phyloP scores from a whole-genome alignment of 2,797 vertebrate genomes.

The Centropyge bicolor region DNA sequence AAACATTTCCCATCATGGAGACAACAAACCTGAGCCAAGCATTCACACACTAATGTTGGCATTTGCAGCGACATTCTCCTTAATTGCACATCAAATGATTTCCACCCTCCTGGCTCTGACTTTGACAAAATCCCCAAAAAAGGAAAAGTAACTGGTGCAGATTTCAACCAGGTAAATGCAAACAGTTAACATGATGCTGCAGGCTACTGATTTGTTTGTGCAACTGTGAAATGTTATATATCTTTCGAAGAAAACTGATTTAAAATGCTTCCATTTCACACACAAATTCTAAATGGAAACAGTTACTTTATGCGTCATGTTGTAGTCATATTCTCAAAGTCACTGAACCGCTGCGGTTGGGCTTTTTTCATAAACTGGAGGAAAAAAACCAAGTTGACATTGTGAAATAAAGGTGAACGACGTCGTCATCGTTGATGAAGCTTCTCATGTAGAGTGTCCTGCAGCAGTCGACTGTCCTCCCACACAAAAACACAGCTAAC shows the following conservation, averaged over 20 bases:
- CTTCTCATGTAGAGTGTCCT: slow-evolving; percentile 40
- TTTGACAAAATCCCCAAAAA: slow-evolving; percentile 34
- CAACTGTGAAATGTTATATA: neutral
- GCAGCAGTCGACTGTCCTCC: slow-evolving; percentile 61
- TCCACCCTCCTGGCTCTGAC: slow-evolving; percentile 26
- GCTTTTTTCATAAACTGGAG: slow-evolving; percentile 12
- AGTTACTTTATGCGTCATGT: slow-evolving; percentile 2
- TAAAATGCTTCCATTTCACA: slow-evolving; percentile 31
- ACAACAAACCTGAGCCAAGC: slow-evolving; percentile 48
- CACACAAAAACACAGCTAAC: slow-evolving; percentile 48
- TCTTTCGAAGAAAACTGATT: neutral
- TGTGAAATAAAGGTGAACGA: slow-evolving; percentile 53
- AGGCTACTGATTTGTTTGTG: slow-evolving; percentile 8
- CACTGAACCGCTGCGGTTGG: neutral
- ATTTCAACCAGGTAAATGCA: slow-evolving; percentile 40
- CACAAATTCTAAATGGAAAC: slow-evolving; percentile 15
- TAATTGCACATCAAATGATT: slow-evolving; percentile 65
- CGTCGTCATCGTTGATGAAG: slow-evolving; percentile 43
- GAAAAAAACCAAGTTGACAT: slow-evolving; percentile 36
- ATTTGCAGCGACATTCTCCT: slow-evolving; percentile 66
- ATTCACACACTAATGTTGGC: slow-evolving; percentile 59
- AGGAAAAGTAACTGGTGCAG: neutral
- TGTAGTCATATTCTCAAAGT: slow-evolving; percentile 9
- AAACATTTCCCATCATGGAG: slow-evolving; percentile 61
- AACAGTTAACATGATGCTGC: slow-evolving; percentile 12